Evolutionary conservation across 2,797 vertebrate species (phyloP).

Genomic region (Lateolabrax maculatus): DNA sequence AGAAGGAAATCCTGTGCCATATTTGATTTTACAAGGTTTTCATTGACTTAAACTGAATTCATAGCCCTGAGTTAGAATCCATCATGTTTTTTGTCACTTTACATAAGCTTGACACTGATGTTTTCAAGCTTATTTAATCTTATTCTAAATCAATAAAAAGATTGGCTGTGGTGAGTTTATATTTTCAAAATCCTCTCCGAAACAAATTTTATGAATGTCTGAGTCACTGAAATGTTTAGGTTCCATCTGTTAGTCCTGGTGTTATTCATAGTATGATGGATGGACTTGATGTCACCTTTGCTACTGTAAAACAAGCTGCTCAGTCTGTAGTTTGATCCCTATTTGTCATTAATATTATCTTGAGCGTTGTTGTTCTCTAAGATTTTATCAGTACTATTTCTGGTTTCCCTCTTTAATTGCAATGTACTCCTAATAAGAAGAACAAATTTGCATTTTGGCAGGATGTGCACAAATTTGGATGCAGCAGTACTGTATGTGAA

Average conservation of each 20-base stretch:
- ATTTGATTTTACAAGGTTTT: conserved; percentile 18
- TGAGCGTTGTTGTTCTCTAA: not conserved
- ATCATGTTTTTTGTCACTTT: conserved; percentile 2
- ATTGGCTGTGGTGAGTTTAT: not conserved
- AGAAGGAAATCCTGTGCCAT: not conserved
- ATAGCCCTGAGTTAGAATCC: conserved; percentile 1
- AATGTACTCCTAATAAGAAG: not conserved
- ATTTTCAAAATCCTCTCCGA: not conserved
- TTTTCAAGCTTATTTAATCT: conserved; percentile 27
- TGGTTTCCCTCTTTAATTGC: not conserved
- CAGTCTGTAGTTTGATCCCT: not conserved
- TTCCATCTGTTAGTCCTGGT: conserved; percentile 22
- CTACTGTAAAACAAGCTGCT: conserved; percentile 21
- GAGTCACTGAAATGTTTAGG: not conserved
- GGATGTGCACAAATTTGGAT: not conserved
- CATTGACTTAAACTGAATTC: not conserved
- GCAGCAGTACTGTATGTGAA: not conserved
- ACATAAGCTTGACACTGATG: conserved; percentile 17
- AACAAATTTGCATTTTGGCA: not conserved
- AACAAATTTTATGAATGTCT: conserved; percentile 16
- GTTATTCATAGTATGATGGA: conserved; percentile 14
- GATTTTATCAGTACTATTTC: not conserved
- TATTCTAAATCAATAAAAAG: conserved; percentile 4
- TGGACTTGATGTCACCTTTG: not conserved
- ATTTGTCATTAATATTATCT: not conserved